A percentile compares a stretch with the other conserved stretches of the same genome.
Conservation (phyloP, 1,140 invertebrate genomes). For the Drosophila parabipectinata region DNA sequence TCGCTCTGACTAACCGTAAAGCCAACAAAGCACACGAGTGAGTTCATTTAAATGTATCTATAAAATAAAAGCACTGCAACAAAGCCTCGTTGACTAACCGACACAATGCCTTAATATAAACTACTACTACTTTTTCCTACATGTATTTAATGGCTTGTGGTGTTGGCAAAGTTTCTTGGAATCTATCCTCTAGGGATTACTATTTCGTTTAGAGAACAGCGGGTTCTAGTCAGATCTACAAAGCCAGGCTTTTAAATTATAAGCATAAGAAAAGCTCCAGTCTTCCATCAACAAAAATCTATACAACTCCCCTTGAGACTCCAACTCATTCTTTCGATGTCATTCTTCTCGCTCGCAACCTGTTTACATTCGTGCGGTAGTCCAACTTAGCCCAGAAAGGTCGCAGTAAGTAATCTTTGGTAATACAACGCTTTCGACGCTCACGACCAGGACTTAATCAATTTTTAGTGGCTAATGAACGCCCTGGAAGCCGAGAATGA, state of each 20-base stretch:
- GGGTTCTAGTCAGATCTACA: conserved; percentile 22
- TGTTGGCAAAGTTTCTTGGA: conserved; percentile 75
- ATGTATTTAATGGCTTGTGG: conserved; percentile 51
- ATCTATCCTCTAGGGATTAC: conserved; percentile 11
- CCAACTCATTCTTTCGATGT: conserved; percentile 72
- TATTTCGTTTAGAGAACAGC: background rate
- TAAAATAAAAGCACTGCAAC: conserved; percentile 39
- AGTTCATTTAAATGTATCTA: conserved; percentile 32
- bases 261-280: conserved; percentile 46
- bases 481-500: conserved; percentile 18
- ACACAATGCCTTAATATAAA: conserved; percentile 30
- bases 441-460: conserved; percentile 31
- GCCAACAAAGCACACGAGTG: conserved; percentile 34
- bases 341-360: conserved; percentile 80
- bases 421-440: conserved; percentile 29
- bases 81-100: conserved; percentile 35
- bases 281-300: conserved; percentile 62
- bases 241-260: conserved; percentile 33
- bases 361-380: conserved; percentile 72
- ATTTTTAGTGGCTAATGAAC: conserved; percentile 37
- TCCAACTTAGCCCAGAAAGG: conserved; percentile 41
- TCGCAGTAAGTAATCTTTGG: conserved; percentile 60
- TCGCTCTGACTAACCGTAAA: conserved; percentile 26
- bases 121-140: conserved; percentile 31
- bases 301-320: background rate